These are phyloP conservation scores for Ranitomeya imitator DNA, from an alignment of 2,113 vertebrate species.

Conservation along the genomic window DNA sequence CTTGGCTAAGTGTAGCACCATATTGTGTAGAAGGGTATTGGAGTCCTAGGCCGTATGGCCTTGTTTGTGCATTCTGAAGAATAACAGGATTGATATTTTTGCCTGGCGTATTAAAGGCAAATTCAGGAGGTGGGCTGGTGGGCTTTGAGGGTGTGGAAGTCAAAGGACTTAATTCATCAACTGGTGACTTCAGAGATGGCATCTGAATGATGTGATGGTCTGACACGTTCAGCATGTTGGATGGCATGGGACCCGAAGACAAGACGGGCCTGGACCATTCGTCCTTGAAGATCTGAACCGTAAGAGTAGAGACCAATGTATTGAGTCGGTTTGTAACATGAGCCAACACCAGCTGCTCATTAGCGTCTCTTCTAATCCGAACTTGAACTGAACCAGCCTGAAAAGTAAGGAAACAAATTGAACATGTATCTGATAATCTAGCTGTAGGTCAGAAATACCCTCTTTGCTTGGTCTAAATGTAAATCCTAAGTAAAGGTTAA, in stretches of 20 bases:
- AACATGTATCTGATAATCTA: no score
- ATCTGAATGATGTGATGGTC: constrained; percentile 79
- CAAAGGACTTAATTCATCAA: constrained; percentile 73
- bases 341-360: constrained; percentile 96
- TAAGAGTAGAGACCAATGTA: constrained; percentile 87
- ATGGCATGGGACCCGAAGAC: constrained; percentile 74
- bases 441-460: neutral
- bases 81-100: constrained; percentile 81
- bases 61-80: constrained; percentile 77
- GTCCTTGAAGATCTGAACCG: constrained; percentile 97
- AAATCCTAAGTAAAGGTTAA: no score
- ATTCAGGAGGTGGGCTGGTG: constrained; percentile 90
- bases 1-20: constrained; percentile 73
- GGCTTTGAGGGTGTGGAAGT: constrained; percentile 91
- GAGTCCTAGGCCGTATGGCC: constrained; percentile 81
- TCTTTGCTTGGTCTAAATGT: no score
- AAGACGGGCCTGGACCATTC: constrained; percentile 91
- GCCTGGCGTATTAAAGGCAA: constrained; percentile 90
- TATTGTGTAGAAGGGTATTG: constrained; percentile 77
- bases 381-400: constrained; percentile 96
- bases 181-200: constrained; percentile 67
- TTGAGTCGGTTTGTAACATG: constrained; percentile 93
- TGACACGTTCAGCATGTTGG: constrained; percentile 74
- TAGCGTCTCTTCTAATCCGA: constrained; percentile 93
- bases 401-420: constrained; percentile 39